A percentile compares a stretch with the other conserved stretches of the same genome.
These are phyloP conservation scores for Lota lota DNA, from an alignment of 2,113 vertebrate species.

Conservation along the genomic window DNA sequence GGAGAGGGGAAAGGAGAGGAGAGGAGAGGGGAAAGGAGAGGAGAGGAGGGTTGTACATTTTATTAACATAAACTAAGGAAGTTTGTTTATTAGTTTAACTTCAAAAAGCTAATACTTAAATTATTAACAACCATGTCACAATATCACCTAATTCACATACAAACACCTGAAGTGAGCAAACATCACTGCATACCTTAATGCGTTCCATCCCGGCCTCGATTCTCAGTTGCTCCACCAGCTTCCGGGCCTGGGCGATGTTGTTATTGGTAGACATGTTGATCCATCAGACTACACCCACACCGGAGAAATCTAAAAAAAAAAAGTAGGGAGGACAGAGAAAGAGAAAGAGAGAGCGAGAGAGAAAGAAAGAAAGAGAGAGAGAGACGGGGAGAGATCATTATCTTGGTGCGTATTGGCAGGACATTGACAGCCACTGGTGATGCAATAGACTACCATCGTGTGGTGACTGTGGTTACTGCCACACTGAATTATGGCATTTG, in stretches of 20 bases:
- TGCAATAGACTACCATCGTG: no score
- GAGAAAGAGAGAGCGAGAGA: background rate
- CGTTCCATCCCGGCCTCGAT: conserved; percentile 92
- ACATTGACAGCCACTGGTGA: no score
- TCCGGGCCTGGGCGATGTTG: conserved; percentile 92
- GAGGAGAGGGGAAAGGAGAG: no score
- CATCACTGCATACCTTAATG: conserved; percentile 81
- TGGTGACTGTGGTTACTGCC: no score
- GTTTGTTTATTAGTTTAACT: no score
- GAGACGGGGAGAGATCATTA: background rate
- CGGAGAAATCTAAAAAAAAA: conserved; percentile 50
- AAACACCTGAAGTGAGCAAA: background rate
- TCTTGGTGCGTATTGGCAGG: background rate
- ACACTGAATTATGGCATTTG: no score
- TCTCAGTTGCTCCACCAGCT: conserved; percentile 96
- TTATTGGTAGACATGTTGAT: conserved; percentile 92
- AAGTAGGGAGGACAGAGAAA: conserved; percentile 12
- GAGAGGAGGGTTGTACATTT: no score
- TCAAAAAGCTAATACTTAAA: no score
- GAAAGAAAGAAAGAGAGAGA: background rate
- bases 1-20: no score
- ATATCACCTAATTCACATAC: background rate
- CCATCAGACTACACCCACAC: conserved; percentile 66
- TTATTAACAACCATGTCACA: no score
- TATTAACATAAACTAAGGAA: no score